Evolutionary conservation across 2,797 vertebrate genomes (phyloP).

Genomic region (Acomys russatus): DNA sequence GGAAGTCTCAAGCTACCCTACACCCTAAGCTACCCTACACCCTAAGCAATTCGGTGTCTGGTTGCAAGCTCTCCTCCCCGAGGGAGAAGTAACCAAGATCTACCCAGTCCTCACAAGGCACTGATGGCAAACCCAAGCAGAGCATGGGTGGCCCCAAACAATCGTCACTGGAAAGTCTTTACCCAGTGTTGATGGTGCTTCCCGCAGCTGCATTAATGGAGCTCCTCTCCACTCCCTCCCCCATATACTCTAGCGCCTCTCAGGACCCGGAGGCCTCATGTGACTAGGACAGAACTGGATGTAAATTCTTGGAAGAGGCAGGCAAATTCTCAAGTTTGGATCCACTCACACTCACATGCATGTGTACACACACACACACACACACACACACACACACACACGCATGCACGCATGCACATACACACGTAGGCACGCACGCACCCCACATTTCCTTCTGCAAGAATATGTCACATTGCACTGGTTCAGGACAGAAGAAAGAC

Average conservation of each 20-base stretch:
- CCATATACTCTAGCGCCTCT: neutral
- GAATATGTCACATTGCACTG: accelerated
- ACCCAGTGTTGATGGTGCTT: neutral
- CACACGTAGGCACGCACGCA: too few species aligned
- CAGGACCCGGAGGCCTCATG: too few species aligned
- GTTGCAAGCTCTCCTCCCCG: neutral
- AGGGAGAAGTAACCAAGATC: neutral
- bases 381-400: neutral
- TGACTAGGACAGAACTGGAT: neutral
- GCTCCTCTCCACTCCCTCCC: neutral
- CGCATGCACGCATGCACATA: too few species aligned
- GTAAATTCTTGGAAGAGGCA: neutral
- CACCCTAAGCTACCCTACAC: accelerated
- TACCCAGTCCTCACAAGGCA: neutral
- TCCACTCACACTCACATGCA: neutral
- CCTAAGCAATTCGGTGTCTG: neutral
- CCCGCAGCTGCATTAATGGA: neutral
- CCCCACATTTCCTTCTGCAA: neutral
- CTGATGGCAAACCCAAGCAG: neutral
- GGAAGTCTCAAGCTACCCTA: neutral
- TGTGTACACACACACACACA: neutral
- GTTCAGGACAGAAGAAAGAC: neutral
- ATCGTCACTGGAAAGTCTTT: neutral
- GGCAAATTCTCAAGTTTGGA: neutral
- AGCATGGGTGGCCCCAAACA: neutral